Evolutionary conservation across 2,797 vertebrate species (phyloP).

Genomic region (Rhodeus uyekii): DNA sequence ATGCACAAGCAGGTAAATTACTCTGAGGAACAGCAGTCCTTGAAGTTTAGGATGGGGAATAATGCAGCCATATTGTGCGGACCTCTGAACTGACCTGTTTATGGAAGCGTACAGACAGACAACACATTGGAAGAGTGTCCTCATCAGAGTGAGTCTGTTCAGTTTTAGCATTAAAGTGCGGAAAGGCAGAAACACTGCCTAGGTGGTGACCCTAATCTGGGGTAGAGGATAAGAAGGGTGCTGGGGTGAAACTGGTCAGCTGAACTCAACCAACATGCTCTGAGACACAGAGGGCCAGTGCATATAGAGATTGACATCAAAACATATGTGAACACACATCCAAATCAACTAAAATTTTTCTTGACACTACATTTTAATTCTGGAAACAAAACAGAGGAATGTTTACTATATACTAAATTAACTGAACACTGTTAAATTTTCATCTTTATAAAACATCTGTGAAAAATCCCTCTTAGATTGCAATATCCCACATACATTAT

Average conservation of each 20-base stretch:
- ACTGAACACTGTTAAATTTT: not conserved
- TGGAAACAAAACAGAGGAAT: not conserved
- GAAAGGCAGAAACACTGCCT: slow-evolving; percentile 59
- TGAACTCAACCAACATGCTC: slow-evolving; percentile 61
- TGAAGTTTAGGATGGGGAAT: slow-evolving; percentile 67
- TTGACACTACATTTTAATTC: not conserved
- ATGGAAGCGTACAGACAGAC: slow-evolving; percentile 65
- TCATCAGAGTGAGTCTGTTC: slow-evolving; percentile 69
- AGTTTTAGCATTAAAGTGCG: slow-evolving; percentile 61
- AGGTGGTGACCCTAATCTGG: slow-evolving; percentile 78
- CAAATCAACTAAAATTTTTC: not conserved
- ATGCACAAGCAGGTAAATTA: slow-evolving; percentile 70
- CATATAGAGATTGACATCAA: slow-evolving; percentile 70
- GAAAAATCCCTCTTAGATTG: not conserved
- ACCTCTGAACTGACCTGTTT: slow-evolving; percentile 73
- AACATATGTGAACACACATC: slow-evolving; percentile 28
- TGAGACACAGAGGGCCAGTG: slow-evolving; percentile 59
- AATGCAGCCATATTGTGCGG: slow-evolving; percentile 64
- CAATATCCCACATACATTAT: not conserved
- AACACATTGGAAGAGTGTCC: slow-evolving; percentile 66
- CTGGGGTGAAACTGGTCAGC: slow-evolving; percentile 76
- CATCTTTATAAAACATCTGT: not conserved
- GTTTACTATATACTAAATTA: not conserved
- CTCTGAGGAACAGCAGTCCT: slow-evolving; percentile 67
- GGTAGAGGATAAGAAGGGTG: slow-evolving; percentile 57